phyloP scores from a whole-genome alignment of 1,140 invertebrate species.

The Drosophila athabasca region DNA sequence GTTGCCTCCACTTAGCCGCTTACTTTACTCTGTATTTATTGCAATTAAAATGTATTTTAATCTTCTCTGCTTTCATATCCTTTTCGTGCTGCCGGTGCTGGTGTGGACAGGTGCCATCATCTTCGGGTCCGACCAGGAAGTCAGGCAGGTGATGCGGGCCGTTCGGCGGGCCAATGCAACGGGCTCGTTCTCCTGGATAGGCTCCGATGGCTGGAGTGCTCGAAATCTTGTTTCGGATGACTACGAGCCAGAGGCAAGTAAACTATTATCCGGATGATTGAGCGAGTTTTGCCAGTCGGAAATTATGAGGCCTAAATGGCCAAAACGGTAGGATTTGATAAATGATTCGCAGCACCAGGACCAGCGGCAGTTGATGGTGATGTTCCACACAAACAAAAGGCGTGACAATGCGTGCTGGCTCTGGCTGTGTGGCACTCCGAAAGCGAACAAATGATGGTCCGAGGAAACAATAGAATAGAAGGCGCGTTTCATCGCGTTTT shows the following conservation, averaged over 20 bases:
- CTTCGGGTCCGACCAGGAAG: conserved; percentile 98
- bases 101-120: conserved; percentile 92
- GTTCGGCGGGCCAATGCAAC: conserved; percentile 94
- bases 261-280: conserved; percentile 29
- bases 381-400: conserved; percentile 26
- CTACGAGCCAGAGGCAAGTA: conserved; percentile 90
- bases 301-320: conserved; percentile 72
- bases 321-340: conserved; percentile 58
- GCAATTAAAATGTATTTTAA: conserved; percentile 50
- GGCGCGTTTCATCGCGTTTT: conserved; percentile 8
- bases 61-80: background rate
- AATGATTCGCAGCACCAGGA: conserved; percentile 41
- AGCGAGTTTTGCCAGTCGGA: conserved; percentile 33
- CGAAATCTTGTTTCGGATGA: conserved; percentile 93
- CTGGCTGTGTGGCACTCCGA: conserved; percentile 44
- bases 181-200: conserved; percentile 96
- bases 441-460: conserved; percentile 68
- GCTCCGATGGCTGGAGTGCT: conserved; percentile 96
- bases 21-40: conserved; percentile 12
- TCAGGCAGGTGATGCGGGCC: conserved; percentile 96
- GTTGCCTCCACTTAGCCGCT: no score
- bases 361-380: conserved; percentile 26
- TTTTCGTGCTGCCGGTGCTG: background rate
- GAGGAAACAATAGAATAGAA: background rate
- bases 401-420: conserved; percentile 20